Evolutionary conservation across 1,140 invertebrate genomes (phyloP).

Genomic region (Hypothenemus hampei): DNA sequence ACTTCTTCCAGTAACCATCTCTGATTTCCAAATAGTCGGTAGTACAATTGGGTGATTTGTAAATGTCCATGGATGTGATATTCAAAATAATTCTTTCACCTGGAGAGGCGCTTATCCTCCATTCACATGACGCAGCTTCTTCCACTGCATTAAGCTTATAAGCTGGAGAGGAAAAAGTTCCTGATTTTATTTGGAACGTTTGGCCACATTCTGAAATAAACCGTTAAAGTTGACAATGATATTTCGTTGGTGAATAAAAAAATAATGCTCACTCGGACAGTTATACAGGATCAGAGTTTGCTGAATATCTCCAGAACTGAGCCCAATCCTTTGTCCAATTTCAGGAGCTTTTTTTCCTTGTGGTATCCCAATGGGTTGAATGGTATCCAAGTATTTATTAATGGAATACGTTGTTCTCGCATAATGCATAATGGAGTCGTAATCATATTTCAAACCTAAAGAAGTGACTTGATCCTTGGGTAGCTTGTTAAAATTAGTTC

Average conservation of each 20-base stretch:
- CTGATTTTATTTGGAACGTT: conserved; percentile 85
- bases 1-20: conserved; percentile 90
- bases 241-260: background rate
- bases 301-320: conserved; percentile 90
- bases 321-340: conserved; percentile 85
- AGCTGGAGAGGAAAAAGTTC: conserved; percentile 71
- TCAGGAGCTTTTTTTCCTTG: conserved; percentile 73
- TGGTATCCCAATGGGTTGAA: conserved; percentile 77
- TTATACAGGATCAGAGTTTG: conserved; percentile 95
- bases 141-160: conserved; percentile 55
- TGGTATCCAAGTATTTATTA: conserved; percentile 91
- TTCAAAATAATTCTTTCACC: conserved; percentile 91
- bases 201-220: conserved; percentile 74
- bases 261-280: conserved; percentile 73
- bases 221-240: conserved; percentile 15
- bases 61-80: conserved; percentile 84
- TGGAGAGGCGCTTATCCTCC: conserved; percentile 94
- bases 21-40: conserved; percentile 87
- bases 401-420: conserved; percentile 96
- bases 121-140: conserved; percentile 77
- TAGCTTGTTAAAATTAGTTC: conserved; percentile 97
- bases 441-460: conserved; percentile 91
- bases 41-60: conserved; percentile 78
- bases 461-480: conserved; percentile 95
- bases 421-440: conserved; percentile 98